Base-by-base conservation (phyloP, 2,888 invertebrate genomes). In the Aricia artaxerxes region DNA sequence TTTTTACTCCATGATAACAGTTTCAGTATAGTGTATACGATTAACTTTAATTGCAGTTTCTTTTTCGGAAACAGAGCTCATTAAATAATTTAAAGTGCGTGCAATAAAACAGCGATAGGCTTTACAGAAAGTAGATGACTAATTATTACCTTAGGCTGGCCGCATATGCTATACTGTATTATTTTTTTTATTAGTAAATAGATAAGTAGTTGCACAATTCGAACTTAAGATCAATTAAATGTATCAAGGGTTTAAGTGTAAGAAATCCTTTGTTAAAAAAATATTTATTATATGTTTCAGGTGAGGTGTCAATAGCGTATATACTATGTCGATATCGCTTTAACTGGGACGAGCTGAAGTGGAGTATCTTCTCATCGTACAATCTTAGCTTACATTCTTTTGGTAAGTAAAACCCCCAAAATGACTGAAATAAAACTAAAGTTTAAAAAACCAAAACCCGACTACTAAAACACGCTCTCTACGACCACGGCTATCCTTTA, bases 321-420 rank as follows among this genome's bases (percentile, higher is more conserved):
- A 91, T 95, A 80, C 95, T 94, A 82, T 87, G 92, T n/a, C 88
- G 95, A 2, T 93, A 93, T 82, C 90, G 89, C 4, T 95, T 95
- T 85, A 94, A 94, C 83, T 95, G 95, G 95, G 93, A 95, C 82
- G 94, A 94, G 84, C 90, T 94, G 40, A 91, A 93, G 81, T 95
- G 91, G 85, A 94, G 94, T 82, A 89, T 95, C 24, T 95, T 88
- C 83, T 90, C 92, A 0, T 93, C 94, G 0, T 94, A 91, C 85
- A 91, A 88, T 77, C 87, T 94, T 64, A 82, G 94, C 78, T 89
- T 91, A n/a, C 94, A 94, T 82, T 89, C 92, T 16, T 80, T 93
- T 31, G 94, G 94, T 94, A 83, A 90, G 92, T 61, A 78, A 31
- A 31, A 24, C 24, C 24, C 24, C 24, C 24, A 24, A 24, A 24